Percentiles rank a stretch among this genome's conserved stretches.
These are phyloP conservation scores for Sinocyclocheilus grahami DNA, from an alignment of 2,113 vertebrate genomes.

Conservation along the genomic window DNA sequence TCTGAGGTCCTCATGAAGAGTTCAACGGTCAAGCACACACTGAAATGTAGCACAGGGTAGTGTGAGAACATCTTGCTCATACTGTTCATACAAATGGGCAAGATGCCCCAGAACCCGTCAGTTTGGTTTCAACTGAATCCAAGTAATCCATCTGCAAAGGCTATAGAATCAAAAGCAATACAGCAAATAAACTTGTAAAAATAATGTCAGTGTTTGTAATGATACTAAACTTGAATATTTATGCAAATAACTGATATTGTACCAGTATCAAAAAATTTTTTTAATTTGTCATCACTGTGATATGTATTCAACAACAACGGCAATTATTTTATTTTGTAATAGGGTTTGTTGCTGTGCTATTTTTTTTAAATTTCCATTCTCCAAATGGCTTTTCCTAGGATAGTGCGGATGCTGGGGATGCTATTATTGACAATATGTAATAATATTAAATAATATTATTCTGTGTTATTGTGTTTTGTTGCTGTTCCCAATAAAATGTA, in stretches of 20 bases:
- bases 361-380: too few relatives aligned
- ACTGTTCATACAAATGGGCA: neutral
- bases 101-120: neutral
- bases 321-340: neutral
- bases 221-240: neutral
- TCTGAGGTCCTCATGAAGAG: neutral
- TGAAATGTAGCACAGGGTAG: too few relatives aligned
- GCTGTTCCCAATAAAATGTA: neutral
- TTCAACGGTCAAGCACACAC: conserved; percentile 11
- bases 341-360: too few relatives aligned
- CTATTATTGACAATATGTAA: neutral
- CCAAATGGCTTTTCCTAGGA: too few relatives aligned
- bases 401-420: too few relatives aligned
- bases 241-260: neutral
- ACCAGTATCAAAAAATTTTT: neutral
- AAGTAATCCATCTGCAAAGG: neutral
- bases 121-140: neutral
- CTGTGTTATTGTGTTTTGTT: neutral
- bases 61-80: neutral
- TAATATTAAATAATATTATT: neutral
- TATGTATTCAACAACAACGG: neutral
- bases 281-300: neutral
- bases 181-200: neutral
- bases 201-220: neutral
- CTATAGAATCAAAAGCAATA: neutral